Evolutionary conservation across 2,888 invertebrate species (phyloP).

Genomic region (Clunio marinus): DNA sequence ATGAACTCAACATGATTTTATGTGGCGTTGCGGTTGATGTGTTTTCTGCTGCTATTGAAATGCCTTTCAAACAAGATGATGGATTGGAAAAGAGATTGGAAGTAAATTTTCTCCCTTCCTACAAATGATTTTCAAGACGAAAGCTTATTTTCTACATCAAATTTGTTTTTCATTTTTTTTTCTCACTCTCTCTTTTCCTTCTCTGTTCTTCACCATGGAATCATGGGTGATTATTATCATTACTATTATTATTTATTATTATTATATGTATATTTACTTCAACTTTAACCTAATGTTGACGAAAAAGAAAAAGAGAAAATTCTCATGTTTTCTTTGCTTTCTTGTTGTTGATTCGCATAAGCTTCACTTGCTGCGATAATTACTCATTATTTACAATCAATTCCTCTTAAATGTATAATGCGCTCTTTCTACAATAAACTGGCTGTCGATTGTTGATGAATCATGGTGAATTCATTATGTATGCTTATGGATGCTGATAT

Average conservation of each 20-base stretch:
- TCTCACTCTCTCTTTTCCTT: too few relatives aligned
- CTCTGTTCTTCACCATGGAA: neutral
- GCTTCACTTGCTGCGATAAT: slow-evolving; percentile 34
- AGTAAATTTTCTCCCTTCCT: neutral
- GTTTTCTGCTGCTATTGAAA: neutral
- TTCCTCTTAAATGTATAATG: slow-evolving; percentile 5
- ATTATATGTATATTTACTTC: too few relatives aligned
- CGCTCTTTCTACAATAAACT: slow-evolving; percentile 15
- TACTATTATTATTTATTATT: too few relatives aligned
- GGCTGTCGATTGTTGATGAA: slow-evolving; percentile 37
- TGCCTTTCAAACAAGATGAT: slow-evolving; percentile 32
- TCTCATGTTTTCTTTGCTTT: neutral
- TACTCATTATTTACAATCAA: slow-evolving; percentile 38
- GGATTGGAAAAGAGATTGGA: slow-evolving; percentile 7
- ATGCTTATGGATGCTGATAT: neutral
- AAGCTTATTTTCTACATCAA: slow-evolving; percentile 12
- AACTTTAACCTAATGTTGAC: too few relatives aligned
- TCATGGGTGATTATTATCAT: slow-evolving; percentile 3
- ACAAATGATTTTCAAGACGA: neutral
- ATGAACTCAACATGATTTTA: neutral
- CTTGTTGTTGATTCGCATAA: slow-evolving; percentile 8
- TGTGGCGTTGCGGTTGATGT: neutral
- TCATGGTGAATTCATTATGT: slow-evolving; percentile 32
- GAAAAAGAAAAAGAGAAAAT: neutral
- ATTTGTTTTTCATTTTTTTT: neutral